phyloP scores from a whole-genome alignment of 2,888 invertebrate genomes.

The Drosophila diplacantha region DNA sequence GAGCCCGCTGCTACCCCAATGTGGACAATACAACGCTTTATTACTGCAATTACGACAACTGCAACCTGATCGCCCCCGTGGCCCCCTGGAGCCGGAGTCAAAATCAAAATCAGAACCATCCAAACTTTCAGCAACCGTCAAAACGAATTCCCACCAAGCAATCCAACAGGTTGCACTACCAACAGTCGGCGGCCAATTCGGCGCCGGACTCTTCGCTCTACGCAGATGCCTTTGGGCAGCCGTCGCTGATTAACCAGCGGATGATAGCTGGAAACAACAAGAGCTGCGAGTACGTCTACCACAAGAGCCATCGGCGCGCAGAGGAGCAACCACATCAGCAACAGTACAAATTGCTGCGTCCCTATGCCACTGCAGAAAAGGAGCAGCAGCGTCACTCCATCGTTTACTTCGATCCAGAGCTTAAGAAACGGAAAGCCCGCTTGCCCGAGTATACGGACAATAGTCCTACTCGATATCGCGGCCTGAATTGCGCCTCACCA shows the following conservation, averaged over 20 bases:
- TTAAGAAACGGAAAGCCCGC: slow-evolving; percentile 47
- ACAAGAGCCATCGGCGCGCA: slow-evolving; percentile 23
- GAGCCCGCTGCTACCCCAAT: slow-evolving; percentile 43
- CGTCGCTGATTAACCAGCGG: slow-evolving; percentile 21
- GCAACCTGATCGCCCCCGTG: slow-evolving; percentile 11
- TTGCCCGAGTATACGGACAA: slow-evolving; percentile 47
- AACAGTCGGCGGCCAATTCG: slow-evolving; percentile 35
- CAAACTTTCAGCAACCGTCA: slow-evolving; percentile 26
- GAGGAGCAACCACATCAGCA: slow-evolving; percentile 40
- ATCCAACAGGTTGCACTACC: slow-evolving; percentile 35
- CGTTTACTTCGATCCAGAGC: slow-evolving; percentile 38
- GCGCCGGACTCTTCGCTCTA: slow-evolving; percentile 43
- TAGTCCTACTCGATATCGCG: slow-evolving; percentile 28
- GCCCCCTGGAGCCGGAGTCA: slow-evolving; percentile 33
- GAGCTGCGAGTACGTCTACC: slow-evolving; percentile 43
- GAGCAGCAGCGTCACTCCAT: slow-evolving; percentile 18
- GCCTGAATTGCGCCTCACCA: slow-evolving; percentile 30
- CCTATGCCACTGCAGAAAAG: slow-evolving; percentile 27
- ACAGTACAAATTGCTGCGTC: slow-evolving; percentile 16
- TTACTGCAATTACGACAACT: slow-evolving; percentile 54
- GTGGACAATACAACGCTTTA: slow-evolving; percentile 56
- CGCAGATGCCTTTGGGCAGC: slow-evolving; percentile 28
- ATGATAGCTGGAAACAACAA: slow-evolving; percentile 33
- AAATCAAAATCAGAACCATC: slow-evolving; percentile 33
- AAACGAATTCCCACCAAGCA: slow-evolving; percentile 52